A percentile compares a stretch with the other conserved stretches of the same genome.
These are phyloP conservation scores for Diplolepis rosae DNA, from an alignment of 2,888 invertebrate species.

Conservation along the genomic window DNA sequence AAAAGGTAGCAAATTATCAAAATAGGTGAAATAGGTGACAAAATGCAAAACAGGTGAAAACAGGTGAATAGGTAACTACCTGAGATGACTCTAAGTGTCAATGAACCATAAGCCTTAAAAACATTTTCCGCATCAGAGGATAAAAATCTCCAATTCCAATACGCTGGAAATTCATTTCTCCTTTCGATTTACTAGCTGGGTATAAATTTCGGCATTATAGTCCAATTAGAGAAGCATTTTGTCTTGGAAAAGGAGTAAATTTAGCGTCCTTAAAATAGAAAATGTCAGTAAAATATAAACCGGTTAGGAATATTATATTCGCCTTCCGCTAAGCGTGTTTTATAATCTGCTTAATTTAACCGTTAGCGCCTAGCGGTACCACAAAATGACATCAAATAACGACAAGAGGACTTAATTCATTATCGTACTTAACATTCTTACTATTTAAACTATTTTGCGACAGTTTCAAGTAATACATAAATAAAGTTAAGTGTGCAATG, in stretches of 20 bases:
- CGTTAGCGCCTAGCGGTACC: slow-evolving; percentile 19
- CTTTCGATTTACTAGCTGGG: neutral
- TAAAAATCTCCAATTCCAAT: neutral
- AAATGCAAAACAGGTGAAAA: too few species aligned
- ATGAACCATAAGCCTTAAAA: neutral
- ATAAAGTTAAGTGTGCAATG: neutral
- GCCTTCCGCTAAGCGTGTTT: neutral
- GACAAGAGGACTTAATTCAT: slow-evolving; percentile 1
- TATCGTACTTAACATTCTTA: neutral
- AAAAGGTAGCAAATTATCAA: too few species aligned
- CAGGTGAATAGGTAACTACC: too few species aligned
- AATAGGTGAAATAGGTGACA: too few species aligned
- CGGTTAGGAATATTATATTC: slow-evolving; percentile 14
- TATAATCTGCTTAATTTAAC: slow-evolving; percentile 11
- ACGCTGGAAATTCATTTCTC: neutral
- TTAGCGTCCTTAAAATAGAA: neutral
- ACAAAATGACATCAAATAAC: slow-evolving; percentile 13
- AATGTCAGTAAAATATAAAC: slow-evolving; percentile 7
- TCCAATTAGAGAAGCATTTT: slow-evolving; percentile 16
- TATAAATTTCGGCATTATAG: neutral
- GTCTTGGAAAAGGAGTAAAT: neutral
- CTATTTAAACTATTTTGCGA: neutral
- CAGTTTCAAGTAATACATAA: neutral
- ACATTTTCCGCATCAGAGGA: neutral
- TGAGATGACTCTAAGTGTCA: too few species aligned